These are phyloP conservation scores for Cyaniris semiargus DNA, from an alignment of 2,888 invertebrate genomes.

Conservation along the genomic window DNA sequence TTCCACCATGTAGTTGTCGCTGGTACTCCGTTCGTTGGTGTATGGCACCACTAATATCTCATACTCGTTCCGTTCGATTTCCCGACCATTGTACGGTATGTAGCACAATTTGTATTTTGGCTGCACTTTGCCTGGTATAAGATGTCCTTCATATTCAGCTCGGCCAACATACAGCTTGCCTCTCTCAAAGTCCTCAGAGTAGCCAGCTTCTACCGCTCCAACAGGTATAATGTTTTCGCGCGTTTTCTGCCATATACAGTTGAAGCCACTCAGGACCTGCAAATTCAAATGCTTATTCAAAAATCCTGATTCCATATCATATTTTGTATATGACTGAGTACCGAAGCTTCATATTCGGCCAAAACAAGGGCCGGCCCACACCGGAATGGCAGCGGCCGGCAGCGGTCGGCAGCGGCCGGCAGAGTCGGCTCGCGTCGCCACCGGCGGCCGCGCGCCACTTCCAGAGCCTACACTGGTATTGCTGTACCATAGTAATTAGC, in stretches of 20 bases:
- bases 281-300: slow-evolving; percentile 37
- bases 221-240: slow-evolving; percentile 82
- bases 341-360: too few species aligned
- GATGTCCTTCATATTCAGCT: slow-evolving; percentile 65
- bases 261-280: slow-evolving; percentile 63
- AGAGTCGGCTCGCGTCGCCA: too few species aligned
- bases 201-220: slow-evolving; percentile 84
- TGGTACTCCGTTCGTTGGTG: slow-evolving; percentile 8
- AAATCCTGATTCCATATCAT: not conserved
- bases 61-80: slow-evolving; percentile 45
- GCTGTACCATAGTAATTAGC: too few species aligned
- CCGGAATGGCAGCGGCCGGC: too few species aligned
- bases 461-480: too few species aligned
- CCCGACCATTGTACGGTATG: slow-evolving; percentile 76
- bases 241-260: slow-evolving; percentile 77
- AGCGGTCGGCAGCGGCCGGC: too few species aligned
- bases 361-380: too few species aligned
- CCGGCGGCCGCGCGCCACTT: too few species aligned
- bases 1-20: slow-evolving; percentile 19
- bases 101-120: slow-evolving; percentile 86
- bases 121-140: slow-evolving; percentile 89
- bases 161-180: slow-evolving; percentile 39
- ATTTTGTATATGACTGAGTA: too few species aligned
- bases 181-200: slow-evolving; percentile 63
- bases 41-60: slow-evolving; percentile 50